Evolutionary conservation across 2,888 invertebrate genomes (phyloP).

Genomic region (Melitaea athalia): DNA sequence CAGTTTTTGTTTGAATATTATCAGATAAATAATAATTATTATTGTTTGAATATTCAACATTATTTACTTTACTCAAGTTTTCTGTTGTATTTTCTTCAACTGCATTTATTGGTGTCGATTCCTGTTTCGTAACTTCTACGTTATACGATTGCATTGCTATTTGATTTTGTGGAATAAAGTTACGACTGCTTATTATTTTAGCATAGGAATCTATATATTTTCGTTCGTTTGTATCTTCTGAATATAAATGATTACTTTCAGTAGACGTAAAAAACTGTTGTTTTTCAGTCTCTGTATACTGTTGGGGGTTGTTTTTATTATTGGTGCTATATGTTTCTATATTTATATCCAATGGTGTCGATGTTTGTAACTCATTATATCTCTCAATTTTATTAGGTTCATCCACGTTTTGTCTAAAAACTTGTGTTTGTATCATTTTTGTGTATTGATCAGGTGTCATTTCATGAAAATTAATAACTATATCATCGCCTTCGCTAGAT

Average conservation of each 20-base stretch:
- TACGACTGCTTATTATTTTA: constrained; percentile 57
- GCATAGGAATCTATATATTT: constrained; percentile 36
- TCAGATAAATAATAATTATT: constrained; percentile 11
- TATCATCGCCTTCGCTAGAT: constrained; percentile 66
- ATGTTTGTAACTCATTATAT: constrained; percentile 22
- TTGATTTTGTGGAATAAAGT: constrained; percentile 59
- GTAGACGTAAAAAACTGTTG: constrained; percentile 16
- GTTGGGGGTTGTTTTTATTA: not conserved
- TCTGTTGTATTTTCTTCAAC: constrained; percentile 25
- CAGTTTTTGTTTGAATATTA: not conserved
- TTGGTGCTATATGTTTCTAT: constrained; percentile 9
- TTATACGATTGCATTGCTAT: constrained; percentile 61
- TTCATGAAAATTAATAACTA: constrained; percentile 72
- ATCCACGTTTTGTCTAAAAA: constrained; percentile 49
- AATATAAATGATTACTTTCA: constrained; percentile 14
- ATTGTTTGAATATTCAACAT: constrained; percentile 6
- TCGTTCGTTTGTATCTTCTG: not conserved
- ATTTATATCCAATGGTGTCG: constrained; percentile 10
- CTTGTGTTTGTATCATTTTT: constrained; percentile 63
- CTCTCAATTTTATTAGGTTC: constrained; percentile 40
- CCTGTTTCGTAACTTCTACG: constrained; percentile 57
- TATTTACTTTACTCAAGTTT: constrained; percentile 17
- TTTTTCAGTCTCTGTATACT: constrained; percentile 11
- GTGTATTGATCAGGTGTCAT: constrained; percentile 74
- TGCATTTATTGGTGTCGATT: constrained; percentile 49